phyloP scores from a whole-genome alignment of 2,888 invertebrate species.

The Mesoligia furuncula region DNA sequence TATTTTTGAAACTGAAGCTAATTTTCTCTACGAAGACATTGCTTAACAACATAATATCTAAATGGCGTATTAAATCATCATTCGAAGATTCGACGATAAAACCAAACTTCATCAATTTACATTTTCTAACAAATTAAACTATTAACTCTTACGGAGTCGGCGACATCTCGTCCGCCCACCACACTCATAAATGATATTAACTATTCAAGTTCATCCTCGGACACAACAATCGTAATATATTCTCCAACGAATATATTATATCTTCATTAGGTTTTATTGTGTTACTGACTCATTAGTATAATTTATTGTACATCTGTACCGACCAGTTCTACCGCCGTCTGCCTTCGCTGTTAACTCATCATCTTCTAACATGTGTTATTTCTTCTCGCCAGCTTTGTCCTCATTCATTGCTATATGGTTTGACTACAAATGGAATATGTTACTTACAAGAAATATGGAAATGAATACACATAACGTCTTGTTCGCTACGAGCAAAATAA shows the following conservation, averaged over 20 bases:
- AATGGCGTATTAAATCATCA: conserved; percentile 30
- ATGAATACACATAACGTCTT: conserved; percentile 24
- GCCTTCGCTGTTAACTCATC: conserved; percentile 36
- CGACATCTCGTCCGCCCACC: conserved; percentile 55
- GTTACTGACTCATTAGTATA: conserved; percentile 67
- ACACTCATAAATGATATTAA: conserved; percentile 57
- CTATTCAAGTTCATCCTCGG: conserved; percentile 57
- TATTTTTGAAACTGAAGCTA: not conserved
- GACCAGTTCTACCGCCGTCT: conserved; percentile 31
- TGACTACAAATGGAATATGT: conserved; percentile 19
- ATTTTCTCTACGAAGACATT: conserved; percentile 1
- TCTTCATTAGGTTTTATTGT: conserved; percentile 68
- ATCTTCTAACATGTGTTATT: conserved; percentile 10
- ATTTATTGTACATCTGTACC: conserved; percentile 58
- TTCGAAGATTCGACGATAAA: conserved; percentile 9
- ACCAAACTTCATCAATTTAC: conserved; percentile 34
- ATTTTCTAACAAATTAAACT: conserved; percentile 60
- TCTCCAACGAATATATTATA: conserved; percentile 69
- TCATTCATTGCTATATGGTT: conserved; percentile 13
- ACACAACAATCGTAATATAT: conserved; percentile 69
- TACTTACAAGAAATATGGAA: conserved; percentile 35
- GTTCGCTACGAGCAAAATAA: conserved; percentile 4
- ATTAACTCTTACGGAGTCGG: conserved; percentile 41
- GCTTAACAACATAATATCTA: conserved; percentile 4
- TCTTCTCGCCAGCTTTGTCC: conserved; percentile 18